These are phyloP conservation scores for Lithodes maja DNA, from an alignment of 2,888 invertebrate genomes.

Conservation along the genomic window DNA sequence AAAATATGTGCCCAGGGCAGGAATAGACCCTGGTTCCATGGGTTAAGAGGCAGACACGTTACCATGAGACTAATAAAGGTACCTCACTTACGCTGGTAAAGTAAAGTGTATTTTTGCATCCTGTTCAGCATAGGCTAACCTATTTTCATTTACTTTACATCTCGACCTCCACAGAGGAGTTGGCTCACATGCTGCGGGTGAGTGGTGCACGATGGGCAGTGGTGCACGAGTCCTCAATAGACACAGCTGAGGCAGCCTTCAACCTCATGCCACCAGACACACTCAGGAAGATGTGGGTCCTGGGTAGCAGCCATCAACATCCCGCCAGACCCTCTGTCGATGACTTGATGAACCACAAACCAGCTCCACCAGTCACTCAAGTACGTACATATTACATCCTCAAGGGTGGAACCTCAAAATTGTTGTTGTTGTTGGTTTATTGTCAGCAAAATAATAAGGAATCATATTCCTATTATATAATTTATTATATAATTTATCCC, in stretches of 20 bases:
- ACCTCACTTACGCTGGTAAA: too few relatives aligned
- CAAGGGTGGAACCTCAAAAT: too few relatives aligned
- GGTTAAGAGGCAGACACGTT: too few relatives aligned
- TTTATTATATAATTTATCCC: not conserved
- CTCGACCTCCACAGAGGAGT: constrained; percentile 10
- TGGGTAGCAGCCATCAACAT: not conserved
- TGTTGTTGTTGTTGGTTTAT: too few relatives aligned
- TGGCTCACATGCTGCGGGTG: constrained; percentile 14
- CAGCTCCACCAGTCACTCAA: not conserved
- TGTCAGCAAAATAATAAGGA: too few relatives aligned
- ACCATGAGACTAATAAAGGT: too few relatives aligned
- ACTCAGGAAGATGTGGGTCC: constrained; percentile 30
- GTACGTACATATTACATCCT: not conserved
- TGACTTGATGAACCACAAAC: not conserved
- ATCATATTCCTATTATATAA: not conserved
- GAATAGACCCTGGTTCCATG: too few relatives aligned
- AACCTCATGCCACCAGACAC: not conserved
- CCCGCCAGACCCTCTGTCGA: not conserved
- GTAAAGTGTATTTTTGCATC: too few relatives aligned
- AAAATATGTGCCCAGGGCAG: too few relatives aligned
- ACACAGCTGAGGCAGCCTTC: constrained; percentile 21
- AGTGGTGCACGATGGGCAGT: constrained; percentile 26
- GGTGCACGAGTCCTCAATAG: not conserved
- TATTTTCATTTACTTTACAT: too few relatives aligned
- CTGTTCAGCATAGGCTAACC: too few relatives aligned